phyloP scores from a whole-genome alignment of 2,113 vertebrate species.

The Peromyscus californicus region DNA sequence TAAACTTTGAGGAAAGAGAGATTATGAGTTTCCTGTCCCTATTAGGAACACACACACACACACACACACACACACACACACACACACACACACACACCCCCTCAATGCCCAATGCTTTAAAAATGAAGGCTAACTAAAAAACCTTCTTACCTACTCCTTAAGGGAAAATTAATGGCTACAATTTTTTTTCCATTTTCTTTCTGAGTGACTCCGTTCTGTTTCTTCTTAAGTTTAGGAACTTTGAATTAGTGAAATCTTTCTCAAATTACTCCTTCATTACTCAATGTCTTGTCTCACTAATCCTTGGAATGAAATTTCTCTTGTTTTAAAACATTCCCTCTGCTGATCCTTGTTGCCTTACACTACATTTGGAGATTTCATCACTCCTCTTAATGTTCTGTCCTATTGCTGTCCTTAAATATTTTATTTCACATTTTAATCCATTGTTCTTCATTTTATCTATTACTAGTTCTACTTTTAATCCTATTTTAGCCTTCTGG shows the following conservation, averaged over 20 bases:
- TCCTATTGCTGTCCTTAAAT: neutral
- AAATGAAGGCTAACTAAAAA: neutral
- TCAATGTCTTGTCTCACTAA: too few relatives aligned
- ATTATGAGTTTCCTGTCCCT: too few relatives aligned
- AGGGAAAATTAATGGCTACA: neutral
- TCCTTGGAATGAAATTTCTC: neutral
- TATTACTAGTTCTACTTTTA: neutral
- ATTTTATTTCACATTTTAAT: neutral
- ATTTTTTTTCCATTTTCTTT: neutral
- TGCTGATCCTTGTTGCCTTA: neutral
- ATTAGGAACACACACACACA: too few relatives aligned
- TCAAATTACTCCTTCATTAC: neutral
- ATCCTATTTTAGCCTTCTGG: neutral
- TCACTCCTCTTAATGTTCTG: neutral
- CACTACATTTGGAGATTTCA: neutral
- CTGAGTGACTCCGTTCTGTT: neutral
- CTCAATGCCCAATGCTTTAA: neutral
- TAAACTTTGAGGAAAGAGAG: too few relatives aligned
- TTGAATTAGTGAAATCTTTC: neutral
- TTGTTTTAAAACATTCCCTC: neutral
- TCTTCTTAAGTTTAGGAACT: neutral
- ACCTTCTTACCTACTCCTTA: neutral
- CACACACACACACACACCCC: too few relatives aligned
- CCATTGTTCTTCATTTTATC: neutral
- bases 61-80: too few relatives aligned